phyloP scores from a whole-genome alignment of 2,113 vertebrate genomes.

The human (Homo sapiens) region GRCh38 chr1:246284001-246284500 shows the following conservation, averaged over 20 bases:
- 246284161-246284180: not conserved
- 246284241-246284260: not conserved
- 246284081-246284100: not conserved
- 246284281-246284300: not conserved
- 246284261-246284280: slow-evolving; percentile 41
- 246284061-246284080: not conserved
- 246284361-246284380: not conserved
- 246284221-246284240: not conserved
- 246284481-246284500: too few relatives aligned
- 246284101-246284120: accelerated
- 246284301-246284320: not conserved
- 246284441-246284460: too few relatives aligned
- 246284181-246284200: not conserved
- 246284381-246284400: not conserved
- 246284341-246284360: not conserved
- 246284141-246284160: not conserved
- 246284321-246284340: not conserved
- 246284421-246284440: too few relatives aligned
- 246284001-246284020: not conserved
- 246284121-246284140: accelerated
- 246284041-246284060: not conserved
- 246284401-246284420: not conserved
- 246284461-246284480: too few relatives aligned
- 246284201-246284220: not conserved
- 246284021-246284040: not conserved